These are phyloP conservation scores for Muscicapa adusta DNA, from an alignment of 2,113 vertebrate species.

Conservation along the genomic window DNA sequence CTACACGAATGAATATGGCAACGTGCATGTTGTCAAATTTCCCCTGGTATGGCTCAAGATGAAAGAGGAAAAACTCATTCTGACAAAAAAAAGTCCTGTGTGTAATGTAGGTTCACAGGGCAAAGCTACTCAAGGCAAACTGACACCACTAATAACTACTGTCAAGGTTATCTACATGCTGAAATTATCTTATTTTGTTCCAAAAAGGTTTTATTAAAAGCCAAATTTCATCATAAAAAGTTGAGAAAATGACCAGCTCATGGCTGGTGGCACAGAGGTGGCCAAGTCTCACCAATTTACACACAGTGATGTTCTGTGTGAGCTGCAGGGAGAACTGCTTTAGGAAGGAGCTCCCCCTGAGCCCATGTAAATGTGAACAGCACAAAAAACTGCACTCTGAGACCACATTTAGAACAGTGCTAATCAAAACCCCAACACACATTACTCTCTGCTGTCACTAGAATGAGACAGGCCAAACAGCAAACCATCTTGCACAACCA, in stretches of 20 bases:
- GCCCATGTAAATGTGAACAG: background rate
- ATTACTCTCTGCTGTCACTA: background rate
- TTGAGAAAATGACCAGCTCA: background rate
- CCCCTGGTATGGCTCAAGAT: background rate
- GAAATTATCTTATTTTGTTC: background rate
- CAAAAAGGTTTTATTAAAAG: background rate
- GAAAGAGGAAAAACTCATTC: background rate
- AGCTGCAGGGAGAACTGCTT: background rate
- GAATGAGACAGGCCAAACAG: background rate
- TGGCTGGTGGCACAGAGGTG: background rate
- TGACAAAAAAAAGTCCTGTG: background rate
- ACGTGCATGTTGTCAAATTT: background rate
- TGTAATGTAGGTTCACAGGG: background rate
- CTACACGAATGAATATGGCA: background rate
- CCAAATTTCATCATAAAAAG: background rate
- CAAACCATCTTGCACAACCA: background rate
- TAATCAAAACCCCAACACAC: background rate
- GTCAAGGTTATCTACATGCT: background rate
- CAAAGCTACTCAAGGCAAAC: background rate
- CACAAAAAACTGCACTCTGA: background rate
- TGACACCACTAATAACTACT: background rate
- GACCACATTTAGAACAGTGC: background rate
- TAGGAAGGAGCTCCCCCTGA: background rate
- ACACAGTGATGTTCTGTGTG: background rate
- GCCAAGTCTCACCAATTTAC: background rate